Evolutionary conservation across 2,797 vertebrate species (phyloP).

Genomic region (Notamacropus eugenii): DNA sequence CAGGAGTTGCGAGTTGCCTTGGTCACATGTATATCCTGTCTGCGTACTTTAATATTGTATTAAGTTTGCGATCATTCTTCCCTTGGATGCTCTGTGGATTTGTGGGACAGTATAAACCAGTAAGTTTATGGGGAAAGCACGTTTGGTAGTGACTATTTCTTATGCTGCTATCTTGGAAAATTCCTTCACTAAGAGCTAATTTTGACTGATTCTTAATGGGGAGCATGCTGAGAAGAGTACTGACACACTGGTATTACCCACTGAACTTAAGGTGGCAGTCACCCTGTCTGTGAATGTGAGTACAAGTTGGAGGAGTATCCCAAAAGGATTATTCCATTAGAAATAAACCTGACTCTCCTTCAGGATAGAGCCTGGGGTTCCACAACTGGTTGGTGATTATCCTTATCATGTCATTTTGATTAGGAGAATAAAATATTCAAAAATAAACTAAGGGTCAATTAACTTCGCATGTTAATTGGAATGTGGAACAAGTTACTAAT

Average conservation of each 20-base stretch:
- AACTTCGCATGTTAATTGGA: constrained; percentile 39
- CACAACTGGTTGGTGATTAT: not conserved
- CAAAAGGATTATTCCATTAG: not conserved
- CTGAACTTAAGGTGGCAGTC: not conserved
- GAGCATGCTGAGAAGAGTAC: not conserved
- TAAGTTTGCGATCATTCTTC: not conserved
- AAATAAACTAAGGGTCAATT: constrained; percentile 27
- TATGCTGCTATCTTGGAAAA: not conserved
- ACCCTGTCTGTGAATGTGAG: not conserved
- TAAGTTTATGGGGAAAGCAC: not conserved
- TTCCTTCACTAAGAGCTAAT: not conserved
- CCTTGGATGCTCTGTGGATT: not conserved
- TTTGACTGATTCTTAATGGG: not conserved
- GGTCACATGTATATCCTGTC: not conserved
- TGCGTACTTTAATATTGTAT: not conserved
- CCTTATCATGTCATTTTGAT: not conserved
- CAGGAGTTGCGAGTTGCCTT: not conserved
- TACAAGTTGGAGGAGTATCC: not conserved
- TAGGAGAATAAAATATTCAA: constrained; percentile 16
- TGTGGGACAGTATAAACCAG: not conserved
- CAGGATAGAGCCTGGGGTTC: not conserved
- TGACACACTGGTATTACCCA: not conserved
- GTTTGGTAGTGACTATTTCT: not conserved
- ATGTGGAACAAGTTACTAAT: constrained; percentile 43
- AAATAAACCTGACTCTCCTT: constrained; percentile 1